Evolutionary conservation across 2,113 vertebrate species (phyloP).

Genomic region (Corythornis vintsioides): DNA sequence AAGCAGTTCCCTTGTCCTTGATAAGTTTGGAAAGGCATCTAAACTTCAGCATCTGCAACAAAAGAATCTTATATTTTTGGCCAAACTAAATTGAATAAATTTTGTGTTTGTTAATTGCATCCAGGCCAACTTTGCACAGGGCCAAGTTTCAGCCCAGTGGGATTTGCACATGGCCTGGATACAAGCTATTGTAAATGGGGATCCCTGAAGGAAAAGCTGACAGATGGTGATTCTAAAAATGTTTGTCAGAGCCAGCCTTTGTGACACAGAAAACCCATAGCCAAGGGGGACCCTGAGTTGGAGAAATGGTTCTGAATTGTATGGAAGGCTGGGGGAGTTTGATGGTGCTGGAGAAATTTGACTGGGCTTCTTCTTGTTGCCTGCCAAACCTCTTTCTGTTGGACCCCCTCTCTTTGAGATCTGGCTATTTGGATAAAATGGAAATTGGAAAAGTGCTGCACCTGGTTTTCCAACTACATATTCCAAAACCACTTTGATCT

Average conservation of each 20-base stretch:
- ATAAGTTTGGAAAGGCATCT: constrained; percentile 69
- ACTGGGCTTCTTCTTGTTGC: neutral
- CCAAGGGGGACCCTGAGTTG: constrained; percentile 60
- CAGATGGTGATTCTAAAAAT: constrained; percentile 67
- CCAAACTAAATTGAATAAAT: constrained; percentile 73
- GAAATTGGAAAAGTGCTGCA: constrained; percentile 16
- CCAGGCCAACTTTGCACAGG: constrained; percentile 47
- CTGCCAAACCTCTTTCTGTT: neutral
- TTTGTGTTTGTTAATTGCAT: constrained; percentile 70
- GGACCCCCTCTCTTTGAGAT: neutral
- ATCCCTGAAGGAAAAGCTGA: constrained; percentile 70
- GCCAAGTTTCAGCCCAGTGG: constrained; percentile 72
- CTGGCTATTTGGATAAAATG: constrained; percentile 25
- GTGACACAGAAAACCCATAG: constrained; percentile 65
- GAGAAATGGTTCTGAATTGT: constrained; percentile 40
- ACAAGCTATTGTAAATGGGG: constrained; percentile 71
- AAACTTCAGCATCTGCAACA: constrained; percentile 71
- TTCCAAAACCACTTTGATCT: constrained; percentile 11
- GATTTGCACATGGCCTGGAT: constrained; percentile 69
- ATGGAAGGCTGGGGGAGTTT: neutral
- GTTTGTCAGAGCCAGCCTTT: constrained; percentile 68
- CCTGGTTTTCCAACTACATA: constrained; percentile 44
- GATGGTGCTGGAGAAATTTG: constrained; percentile 27
- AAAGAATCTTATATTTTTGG: constrained; percentile 72
- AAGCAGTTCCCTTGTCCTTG: constrained; percentile 60